These are phyloP conservation scores for Spinus olivaceus DNA, from an alignment of 2,797 vertebrate species.

Conservation along the genomic window DNA sequence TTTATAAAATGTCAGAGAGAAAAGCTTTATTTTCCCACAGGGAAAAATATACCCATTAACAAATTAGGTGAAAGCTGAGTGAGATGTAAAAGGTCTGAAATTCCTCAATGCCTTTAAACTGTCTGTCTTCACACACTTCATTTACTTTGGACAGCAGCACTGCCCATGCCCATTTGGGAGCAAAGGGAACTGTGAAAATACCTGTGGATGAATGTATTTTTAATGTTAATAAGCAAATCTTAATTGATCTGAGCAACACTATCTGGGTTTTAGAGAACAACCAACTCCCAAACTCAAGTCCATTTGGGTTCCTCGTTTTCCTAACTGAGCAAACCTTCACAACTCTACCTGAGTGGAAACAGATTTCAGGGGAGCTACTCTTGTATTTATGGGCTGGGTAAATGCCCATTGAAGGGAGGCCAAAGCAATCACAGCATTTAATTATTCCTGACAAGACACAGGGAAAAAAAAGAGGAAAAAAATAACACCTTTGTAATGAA, in stretches of 20 bases:
- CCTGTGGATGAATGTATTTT: background rate
- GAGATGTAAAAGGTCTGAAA: background rate
- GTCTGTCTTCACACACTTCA: background rate
- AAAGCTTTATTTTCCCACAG: background rate
- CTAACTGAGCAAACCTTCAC: background rate
- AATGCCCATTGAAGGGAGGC: background rate
- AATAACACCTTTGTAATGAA: background rate
- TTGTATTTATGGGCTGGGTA: background rate
- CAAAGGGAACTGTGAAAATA: background rate
- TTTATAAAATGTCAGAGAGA: background rate
- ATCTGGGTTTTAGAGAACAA: background rate
- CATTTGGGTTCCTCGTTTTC: background rate
- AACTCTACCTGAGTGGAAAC: background rate
- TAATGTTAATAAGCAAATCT: background rate
- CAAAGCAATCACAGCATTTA: background rate
- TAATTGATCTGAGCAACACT: background rate
- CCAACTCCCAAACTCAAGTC: background rate
- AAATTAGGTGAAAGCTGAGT: background rate
- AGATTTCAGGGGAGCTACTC: background rate
- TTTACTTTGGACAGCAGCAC: background rate
- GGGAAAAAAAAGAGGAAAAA: background rate
- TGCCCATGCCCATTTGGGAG: background rate
- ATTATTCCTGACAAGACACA: background rate
- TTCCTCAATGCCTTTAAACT: background rate
- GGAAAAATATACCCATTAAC: conserved; percentile 13